These are phyloP conservation scores for Macropodus opercularis DNA, from an alignment of 2,797 vertebrate species.

Conservation along the genomic window DNA sequence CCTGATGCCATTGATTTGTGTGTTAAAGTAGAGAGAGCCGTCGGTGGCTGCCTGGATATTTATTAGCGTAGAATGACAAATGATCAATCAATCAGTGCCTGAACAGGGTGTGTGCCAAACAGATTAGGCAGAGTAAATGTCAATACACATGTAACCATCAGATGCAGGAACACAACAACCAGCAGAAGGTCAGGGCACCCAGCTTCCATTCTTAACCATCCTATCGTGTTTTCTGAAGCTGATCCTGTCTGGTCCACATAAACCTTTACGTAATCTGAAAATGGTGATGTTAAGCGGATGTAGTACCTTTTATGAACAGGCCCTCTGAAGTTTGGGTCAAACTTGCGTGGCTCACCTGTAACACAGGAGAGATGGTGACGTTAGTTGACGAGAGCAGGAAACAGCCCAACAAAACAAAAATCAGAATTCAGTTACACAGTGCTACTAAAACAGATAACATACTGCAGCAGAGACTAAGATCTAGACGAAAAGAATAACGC, in stretches of 20 bases:
- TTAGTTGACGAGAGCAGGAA: neutral
- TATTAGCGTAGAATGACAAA: conserved; percentile 69
- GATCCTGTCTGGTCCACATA: neutral
- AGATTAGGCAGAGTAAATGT: too few relatives aligned
- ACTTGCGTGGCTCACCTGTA: conserved; percentile 91
- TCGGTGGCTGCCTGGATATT: conserved; percentile 50
- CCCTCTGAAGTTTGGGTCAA: conserved; percentile 93
- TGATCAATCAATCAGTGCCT: conserved; percentile 60
- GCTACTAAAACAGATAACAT: neutral
- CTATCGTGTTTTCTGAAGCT: neutral
- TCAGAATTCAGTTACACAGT: neutral
- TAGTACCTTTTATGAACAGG: conserved; percentile 90
- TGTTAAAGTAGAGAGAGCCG: conserved; percentile 48
- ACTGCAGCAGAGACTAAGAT: neutral
- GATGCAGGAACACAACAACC: conserved; percentile 2
- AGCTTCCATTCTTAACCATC: neutral
- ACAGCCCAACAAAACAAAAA: neutral
- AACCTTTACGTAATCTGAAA: neutral
- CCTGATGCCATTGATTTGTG: conserved; percentile 71
- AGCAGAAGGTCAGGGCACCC: conserved; percentile 7
- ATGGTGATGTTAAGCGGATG: neutral
- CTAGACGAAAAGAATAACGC: too few relatives aligned
- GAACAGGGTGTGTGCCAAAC: conserved; percentile 26
- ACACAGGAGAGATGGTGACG: conserved; percentile 60
- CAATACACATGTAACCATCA: conserved; percentile 26